Evolutionary conservation across 2,888 invertebrate genomes (phyloP).

Genomic region (Acanthosoma haemorrhoidale): DNA sequence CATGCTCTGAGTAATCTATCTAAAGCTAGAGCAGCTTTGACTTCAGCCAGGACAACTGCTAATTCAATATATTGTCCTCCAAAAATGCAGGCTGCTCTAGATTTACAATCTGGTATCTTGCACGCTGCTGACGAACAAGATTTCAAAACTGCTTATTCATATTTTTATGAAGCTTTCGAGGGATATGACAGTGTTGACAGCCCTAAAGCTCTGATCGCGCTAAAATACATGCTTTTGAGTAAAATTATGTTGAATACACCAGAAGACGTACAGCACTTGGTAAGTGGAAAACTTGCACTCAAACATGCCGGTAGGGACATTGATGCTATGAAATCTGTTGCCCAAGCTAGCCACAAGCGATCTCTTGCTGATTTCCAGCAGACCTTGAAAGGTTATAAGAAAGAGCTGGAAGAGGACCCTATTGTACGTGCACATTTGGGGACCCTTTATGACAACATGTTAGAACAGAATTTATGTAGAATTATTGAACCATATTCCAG

Average conservation of each 20-base stretch:
- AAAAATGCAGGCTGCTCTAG: conserved; percentile 94
- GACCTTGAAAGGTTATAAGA: conserved; percentile 77
- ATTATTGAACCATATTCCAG: conserved; percentile 98
- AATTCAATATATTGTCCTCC: conserved; percentile 99
- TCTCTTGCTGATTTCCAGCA: conserved; percentile 95
- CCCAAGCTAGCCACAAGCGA: conserved; percentile 91
- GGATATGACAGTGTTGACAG: conserved; percentile 94
- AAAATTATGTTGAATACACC: conserved; percentile 98
- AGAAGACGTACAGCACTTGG: conserved; percentile 90
- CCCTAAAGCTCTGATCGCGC: conserved; percentile 83
- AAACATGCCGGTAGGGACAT: conserved; percentile 94
- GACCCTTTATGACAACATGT: conserved; percentile 94
- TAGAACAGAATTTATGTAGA: conserved; percentile 97
- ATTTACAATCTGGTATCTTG: conserved; percentile 94
- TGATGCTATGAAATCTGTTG: conserved; percentile 97
- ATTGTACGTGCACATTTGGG: conserved; percentile 96
- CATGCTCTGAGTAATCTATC: conserved; percentile 95
- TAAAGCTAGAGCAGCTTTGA: conserved; percentile 91
- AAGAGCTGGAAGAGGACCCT: conserved; percentile 89
- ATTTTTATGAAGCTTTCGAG: conserved; percentile 99
- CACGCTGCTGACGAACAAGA: conserved; percentile 99
- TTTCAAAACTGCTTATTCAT: conserved; percentile 99
- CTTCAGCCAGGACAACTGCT: conserved; percentile 98
- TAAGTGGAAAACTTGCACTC: conserved; percentile 93
- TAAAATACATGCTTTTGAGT: conserved; percentile 98